phyloP scores from a whole-genome alignment of 1,140 invertebrate genomes.

The Euura saliciscinereae region DNA sequence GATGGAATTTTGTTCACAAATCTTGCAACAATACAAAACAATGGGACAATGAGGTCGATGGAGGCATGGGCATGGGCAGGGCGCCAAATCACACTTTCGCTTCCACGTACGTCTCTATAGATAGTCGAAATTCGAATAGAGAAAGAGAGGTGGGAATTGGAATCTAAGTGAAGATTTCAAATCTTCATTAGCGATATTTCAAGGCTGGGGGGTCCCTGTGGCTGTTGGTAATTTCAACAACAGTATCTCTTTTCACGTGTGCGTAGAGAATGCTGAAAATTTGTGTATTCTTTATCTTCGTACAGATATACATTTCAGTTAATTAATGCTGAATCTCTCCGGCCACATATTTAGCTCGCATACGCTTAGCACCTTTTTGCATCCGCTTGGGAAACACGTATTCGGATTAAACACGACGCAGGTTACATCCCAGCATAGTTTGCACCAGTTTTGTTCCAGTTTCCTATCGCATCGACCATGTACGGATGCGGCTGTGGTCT shows the following conservation, averaged over 20 bases:
- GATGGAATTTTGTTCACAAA: neutral
- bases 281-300: too few species aligned
- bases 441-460: too few species aligned
- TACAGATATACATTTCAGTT: too few species aligned
- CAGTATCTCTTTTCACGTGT: neutral
- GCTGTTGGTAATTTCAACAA: neutral
- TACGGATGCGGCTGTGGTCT: too few species aligned
- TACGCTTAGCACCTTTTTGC: conserved; percentile 54
- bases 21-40: neutral
- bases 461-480: too few species aligned
- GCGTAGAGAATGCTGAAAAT: neutral
- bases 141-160: neutral
- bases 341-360: conserved; percentile 29
- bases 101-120: neutral
- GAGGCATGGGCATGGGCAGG: neutral
- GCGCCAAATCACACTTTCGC: neutral
- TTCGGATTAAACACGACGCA: too few species aligned
- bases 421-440: too few species aligned
- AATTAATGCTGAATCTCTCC: neutral
- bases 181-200: neutral
- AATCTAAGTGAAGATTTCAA: neutral
- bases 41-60: neutral
- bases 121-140: neutral
- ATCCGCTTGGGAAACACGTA: conserved; percentile 48
- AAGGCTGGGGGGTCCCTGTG: neutral